Evolutionary conservation across 2,113 vertebrate genomes (phyloP).

Genomic region (Anguilla japonica): DNA sequence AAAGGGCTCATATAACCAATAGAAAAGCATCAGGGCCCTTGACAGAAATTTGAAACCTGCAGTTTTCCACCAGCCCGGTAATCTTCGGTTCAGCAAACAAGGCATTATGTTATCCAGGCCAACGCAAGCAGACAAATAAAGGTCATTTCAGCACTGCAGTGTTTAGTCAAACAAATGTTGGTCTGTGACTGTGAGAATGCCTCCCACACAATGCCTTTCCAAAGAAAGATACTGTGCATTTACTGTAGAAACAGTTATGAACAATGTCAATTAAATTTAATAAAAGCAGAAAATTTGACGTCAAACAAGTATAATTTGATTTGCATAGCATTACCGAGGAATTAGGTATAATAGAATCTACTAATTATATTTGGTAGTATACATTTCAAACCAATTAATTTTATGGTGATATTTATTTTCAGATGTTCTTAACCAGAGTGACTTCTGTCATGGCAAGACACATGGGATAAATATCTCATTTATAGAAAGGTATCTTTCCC

Average conservation of each 20-base stretch:
- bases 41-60: slow-evolving; percentile 33
- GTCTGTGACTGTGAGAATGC: neutral
- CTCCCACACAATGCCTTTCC: neutral
- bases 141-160: slow-evolving; percentile 30
- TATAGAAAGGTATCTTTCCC: too few species aligned
- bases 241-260: neutral
- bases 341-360: neutral
- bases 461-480: too few species aligned
- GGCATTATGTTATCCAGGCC: slow-evolving; percentile 41
- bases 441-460: too few species aligned
- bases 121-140: slow-evolving; percentile 42
- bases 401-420: too few species aligned
- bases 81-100: slow-evolving; percentile 36
- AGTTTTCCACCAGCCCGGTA: slow-evolving; percentile 17
- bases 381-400: neutral
- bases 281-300: too few species aligned
- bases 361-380: neutral
- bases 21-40: slow-evolving; percentile 22
- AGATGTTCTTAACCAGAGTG: too few species aligned
- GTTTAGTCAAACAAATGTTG: neutral
- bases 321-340: neutral
- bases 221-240: neutral
- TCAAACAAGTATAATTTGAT: too few species aligned
- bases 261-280: too few species aligned
- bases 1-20: slow-evolving; percentile 27